Evolutionary conservation across 2,888 invertebrate genomes (phyloP), one percentile per base, ranked within the genome.

Genomic region (Athetis lepigone): DNA sequence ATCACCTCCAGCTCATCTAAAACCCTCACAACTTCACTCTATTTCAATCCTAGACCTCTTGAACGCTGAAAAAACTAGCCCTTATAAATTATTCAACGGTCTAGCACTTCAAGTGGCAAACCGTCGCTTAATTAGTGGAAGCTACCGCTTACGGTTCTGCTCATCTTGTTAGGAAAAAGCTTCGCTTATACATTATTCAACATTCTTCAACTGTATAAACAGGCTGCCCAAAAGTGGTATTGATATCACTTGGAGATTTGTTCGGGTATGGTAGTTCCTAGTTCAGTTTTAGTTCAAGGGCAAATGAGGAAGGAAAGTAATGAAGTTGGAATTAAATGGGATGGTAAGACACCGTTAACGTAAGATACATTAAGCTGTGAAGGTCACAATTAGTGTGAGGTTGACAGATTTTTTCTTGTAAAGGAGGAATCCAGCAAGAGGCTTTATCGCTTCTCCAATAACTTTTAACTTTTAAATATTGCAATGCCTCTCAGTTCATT

Each of bases 161-260:
- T 62, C 70, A 70, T 59, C 75, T 62, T 63, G 62, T 69, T 58
- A 69, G 49, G 75, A 75, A 72, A 69, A 72, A 72, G 70, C 75
- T 61, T 52, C 40, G 27, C 27, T 71, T 51, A 75, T 72, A 59
- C 70, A 72, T 72, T 55, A 72, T 72, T 51, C 70, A 72, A 29
- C 23, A 19, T 29, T 25, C 23, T 51, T 29, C 49, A 51, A 69
- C 75, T 70, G 75, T 72, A 75, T 72, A 75, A 75, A 47, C 40
- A 55, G 60, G 9, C 42, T 36, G 61, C 54, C 55, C 63, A 58
- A 51, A 75, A 62, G 70, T 68, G 58, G 45, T 58, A 63, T 71
- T 62, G 75, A 54, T 66, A 66, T 50, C 63, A 55, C 55, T 69
- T 55, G 50, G 54, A 37, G 47, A 55, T 59, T 55, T 60, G 27